Base-by-base conservation (phyloP, 64 coral and sea anemone genomes). In the Actinia equina region DNA sequence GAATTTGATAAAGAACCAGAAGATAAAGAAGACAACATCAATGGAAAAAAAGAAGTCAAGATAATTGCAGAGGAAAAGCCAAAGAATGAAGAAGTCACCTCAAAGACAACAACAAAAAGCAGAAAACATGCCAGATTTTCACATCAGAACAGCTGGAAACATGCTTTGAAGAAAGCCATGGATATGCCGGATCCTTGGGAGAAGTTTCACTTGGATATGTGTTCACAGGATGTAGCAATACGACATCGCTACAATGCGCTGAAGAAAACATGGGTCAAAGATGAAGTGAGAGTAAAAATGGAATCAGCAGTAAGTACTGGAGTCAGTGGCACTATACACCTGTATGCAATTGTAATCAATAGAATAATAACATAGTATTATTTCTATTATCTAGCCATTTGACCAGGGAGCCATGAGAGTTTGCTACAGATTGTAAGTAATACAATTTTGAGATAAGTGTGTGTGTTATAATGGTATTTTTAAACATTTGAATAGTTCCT, bases 401-500 rank as follows among this genome's bases (percentile, higher is more conserved):
- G 97, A 99, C 70, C 90, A 94, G 92, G 97, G 97, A 71, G 97
- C 97, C 16, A 99, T 99, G 97, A 95, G 97, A 65, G 77, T 92
- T 85, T 99, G 97, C 70, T 95, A 87, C 55, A 89, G 97, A 89
- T 64, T 95, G 97, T 99, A 83, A 95, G 97, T 99, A 86, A 49
- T 49, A 8, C 7, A 49, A 49, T 49, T 49, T 49, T 49, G 46
- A 49, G 46, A 49, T 49, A 4, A 49, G 46, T 49, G 46, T 49
- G 46, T 49, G 46, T 49, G 46, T 49, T 4, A n/a, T n/a, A 49
- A 49, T 49, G 46, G 46, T 49, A 49, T 8, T 49, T 8, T 49
- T 49, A 49, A 49, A 49, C 46, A 49, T 49, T 49, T 49, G 4
- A 49, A 16, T 12, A 14, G 10, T 57, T 57, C 11, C 3, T 22